Percentiles rank a stretch among this genome's conserved stretches.
Evolutionary conservation across 2,113 vertebrate species (phyloP).

Genomic region (Blennius ocellaris): DNA sequence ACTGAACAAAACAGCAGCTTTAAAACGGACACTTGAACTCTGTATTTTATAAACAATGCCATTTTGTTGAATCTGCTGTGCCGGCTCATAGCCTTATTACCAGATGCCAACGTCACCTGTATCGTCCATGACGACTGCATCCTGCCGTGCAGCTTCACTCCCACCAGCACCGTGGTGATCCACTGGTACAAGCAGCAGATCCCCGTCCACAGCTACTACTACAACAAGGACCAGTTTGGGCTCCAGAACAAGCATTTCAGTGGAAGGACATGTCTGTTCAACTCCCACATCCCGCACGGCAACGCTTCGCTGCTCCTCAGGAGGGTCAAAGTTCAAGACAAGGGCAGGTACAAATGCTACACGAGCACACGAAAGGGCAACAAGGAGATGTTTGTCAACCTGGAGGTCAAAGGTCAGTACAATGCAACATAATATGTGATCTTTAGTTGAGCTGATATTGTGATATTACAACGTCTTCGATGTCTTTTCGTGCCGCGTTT

Average conservation of each 20-base stretch:
- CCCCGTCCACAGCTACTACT: conserved; percentile 86
- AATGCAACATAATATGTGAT: neutral
- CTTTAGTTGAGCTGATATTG: too few relatives aligned
- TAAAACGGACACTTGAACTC: too few relatives aligned
- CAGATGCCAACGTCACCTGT: conserved; percentile 78
- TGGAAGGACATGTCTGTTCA: conserved; percentile 83
- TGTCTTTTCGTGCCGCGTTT: neutral
- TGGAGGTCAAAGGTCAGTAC: conserved; percentile 81
- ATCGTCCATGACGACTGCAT: conserved; percentile 83
- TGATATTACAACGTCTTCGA: too few relatives aligned
- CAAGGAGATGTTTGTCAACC: conserved; percentile 76
- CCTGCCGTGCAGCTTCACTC: conserved; percentile 84
- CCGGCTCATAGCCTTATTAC: conserved; percentile 28
- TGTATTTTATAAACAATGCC: neutral
- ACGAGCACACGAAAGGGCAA: conserved; percentile 78
- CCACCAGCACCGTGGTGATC: conserved; percentile 81
- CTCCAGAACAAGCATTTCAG: conserved; percentile 81
- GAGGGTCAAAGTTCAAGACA: conserved; percentile 80
- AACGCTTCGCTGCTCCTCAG: conserved; percentile 87
- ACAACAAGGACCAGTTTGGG: conserved; percentile 79
- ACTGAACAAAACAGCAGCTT: too few relatives aligned
- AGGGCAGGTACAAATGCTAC: conserved; percentile 85
- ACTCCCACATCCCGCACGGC: conserved; percentile 77
- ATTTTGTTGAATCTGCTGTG: neutral
- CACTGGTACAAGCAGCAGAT: conserved; percentile 86